Conservation (phyloP, 2,888 invertebrate species). For the Melinopterus prodromus region DNA sequence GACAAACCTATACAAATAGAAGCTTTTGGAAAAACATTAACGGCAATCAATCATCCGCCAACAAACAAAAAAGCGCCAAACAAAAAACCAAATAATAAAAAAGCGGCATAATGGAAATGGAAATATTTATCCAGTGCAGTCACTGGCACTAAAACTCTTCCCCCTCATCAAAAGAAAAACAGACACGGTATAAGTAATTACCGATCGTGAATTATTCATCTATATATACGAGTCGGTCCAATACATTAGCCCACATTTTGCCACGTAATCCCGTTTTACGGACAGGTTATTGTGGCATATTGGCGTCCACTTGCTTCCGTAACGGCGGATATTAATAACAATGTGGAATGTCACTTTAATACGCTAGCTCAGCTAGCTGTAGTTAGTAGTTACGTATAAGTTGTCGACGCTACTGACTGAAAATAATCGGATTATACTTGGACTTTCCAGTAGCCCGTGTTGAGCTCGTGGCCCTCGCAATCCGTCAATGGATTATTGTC, state of each 20-base stretch:
- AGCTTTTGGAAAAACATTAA: neutral
- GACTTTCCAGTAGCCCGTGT: neutral
- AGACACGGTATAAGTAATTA: neutral
- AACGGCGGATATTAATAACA: conserved; percentile 20
- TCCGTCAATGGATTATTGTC: conserved; percentile 27
- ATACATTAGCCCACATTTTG: conserved; percentile 22
- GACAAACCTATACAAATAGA: neutral
- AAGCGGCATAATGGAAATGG: neutral
- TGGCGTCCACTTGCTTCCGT: conserved; percentile 13
- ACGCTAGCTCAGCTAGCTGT: neutral
- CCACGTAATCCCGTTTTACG: conserved; percentile 18
- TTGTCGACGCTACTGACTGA: neutral
- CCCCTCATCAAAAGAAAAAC: neutral
- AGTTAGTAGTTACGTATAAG: neutral
- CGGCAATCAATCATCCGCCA: neutral
- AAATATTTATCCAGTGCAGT: conserved; percentile 4
- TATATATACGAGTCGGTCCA: conserved; percentile 8
- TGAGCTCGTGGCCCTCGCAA: conserved; percentile 7
- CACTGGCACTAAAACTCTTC: neutral
- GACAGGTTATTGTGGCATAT: conserved; percentile 23
- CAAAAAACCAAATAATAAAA: neutral
- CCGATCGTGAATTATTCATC: conserved; percentile 20
- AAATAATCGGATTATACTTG: conserved; percentile 22
- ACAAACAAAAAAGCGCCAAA: neutral
- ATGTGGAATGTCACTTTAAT: neutral